Evolutionary conservation across 2,113 vertebrate genomes (phyloP), one percentile per base, ranked within the genome.

Genomic region (Isurus oxyrinchus): DNA sequence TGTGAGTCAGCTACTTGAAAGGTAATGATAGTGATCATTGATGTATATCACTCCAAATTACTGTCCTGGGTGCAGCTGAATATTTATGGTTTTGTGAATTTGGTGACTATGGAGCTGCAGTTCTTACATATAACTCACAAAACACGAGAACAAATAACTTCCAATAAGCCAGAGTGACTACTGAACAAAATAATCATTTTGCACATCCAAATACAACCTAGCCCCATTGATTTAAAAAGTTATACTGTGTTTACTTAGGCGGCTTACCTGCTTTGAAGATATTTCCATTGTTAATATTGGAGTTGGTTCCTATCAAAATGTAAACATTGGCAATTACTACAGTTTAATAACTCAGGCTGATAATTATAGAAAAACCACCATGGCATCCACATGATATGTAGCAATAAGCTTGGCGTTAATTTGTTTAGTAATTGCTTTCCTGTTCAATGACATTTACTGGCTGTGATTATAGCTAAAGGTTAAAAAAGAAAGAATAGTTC

Each of bases 261-360:
- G 87, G 98, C 98, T 96, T 97, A 99, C 98, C 97, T 98, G 97
- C 97, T 99, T 99, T 0, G 97, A 98, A 0, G 98, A 99, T 91
- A 99, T 97, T 97, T 98, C 97, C 98, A 99, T 98, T 97, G 97
- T 98, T 96, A 98, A 97, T 97, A 99, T 97, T 90, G 98, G 98
- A 95, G 98, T 88, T 2, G 98, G 97, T 35, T 97, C 97, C 98
- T 99, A 96, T 96, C 0, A 6, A 96, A 81, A 96, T 96, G 6
- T 8, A 88, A 96, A 96, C 6, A 96, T 19, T 66, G 44, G n/a
- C 11, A n/a, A 31, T 66, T 84, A 96, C 3, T n/a, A 23, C 13
- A 88, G 53, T 35, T 96, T 35, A 63, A 16, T 88, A 61, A 59
- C 31, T 59, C 25, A 19, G 14, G 31, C 25, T 44, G 81, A 44